Conservation (phyloP, 2,113 vertebrate genomes). For the Mastomys natalensis region DNA sequence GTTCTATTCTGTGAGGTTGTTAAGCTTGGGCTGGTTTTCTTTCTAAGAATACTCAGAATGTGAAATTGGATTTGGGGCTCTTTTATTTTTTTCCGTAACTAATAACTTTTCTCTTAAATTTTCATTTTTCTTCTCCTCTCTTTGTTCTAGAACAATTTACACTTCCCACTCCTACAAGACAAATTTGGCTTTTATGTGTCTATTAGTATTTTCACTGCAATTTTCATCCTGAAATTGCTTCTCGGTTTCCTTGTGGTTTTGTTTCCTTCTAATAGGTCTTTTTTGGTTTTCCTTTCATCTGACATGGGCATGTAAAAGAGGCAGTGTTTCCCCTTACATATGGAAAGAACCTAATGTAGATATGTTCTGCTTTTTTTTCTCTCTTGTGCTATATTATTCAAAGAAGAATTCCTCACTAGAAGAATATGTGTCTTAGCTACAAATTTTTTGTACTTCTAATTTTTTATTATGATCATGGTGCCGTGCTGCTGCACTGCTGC, state of each 20-base stretch:
- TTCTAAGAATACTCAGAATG: neutral
- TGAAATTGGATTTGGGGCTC: neutral
- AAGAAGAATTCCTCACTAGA: neutral
- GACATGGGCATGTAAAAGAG: neutral
- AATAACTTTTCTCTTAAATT: neutral
- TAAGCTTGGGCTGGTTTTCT: neutral
- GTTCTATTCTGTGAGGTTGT: neutral
- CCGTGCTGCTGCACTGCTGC: neutral
- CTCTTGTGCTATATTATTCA: neutral
- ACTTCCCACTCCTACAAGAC: neutral
- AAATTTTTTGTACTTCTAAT: neutral
- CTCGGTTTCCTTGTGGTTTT: neutral
- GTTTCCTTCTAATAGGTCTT: neutral
- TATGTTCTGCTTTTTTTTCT: neutral
- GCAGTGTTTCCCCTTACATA: neutral
- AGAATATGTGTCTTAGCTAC: neutral
- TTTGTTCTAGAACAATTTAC: conserved; percentile 1
- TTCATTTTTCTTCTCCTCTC: conserved; percentile 27
- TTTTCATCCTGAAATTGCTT: conserved; percentile 44
- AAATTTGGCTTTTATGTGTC: neutral
- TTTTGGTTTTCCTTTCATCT: conserved; percentile 43
- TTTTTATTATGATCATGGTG: neutral
- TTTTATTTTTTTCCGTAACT: conserved; percentile 8
- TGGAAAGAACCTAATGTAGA: neutral
- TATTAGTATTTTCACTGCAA: neutral